phyloP scores from a whole-genome alignment of 1,140 invertebrate genomes.

The Temnothorax nylanderi region DNA sequence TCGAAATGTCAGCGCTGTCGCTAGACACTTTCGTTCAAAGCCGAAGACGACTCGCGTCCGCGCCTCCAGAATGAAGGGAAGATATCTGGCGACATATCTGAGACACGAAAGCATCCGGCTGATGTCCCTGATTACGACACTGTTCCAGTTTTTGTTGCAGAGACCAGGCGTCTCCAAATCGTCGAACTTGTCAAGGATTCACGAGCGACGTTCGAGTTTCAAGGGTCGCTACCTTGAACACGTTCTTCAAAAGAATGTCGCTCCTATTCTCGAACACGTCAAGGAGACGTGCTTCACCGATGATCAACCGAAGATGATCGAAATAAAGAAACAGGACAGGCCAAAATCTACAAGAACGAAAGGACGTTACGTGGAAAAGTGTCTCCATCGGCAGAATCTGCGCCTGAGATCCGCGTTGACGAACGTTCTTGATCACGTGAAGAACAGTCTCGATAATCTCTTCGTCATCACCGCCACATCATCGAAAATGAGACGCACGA shows the following conservation, averaged over 20 bases:
- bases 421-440: not conserved
- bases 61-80: constrained; percentile 21
- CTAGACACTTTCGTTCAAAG: constrained; percentile 9
- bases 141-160: constrained; percentile 47
- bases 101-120: constrained; percentile 14
- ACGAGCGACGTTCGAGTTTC: constrained; percentile 44
- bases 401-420: not conserved
- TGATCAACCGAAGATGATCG: too few species aligned
- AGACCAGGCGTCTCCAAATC: not conserved
- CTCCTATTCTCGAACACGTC: constrained; percentile 12
- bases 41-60: not conserved
- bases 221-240: constrained; percentile 60
- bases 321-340: not conserved
- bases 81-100: constrained; percentile 36
- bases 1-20: constrained; percentile 13
- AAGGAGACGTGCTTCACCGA: not conserved
- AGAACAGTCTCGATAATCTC: not conserved
- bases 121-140: constrained; percentile 18
- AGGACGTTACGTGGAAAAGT: constrained; percentile 70
- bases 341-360: constrained; percentile 36
- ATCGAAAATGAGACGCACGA: constrained; percentile 27
- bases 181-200: not conserved
- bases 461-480: not conserved
- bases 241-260: constrained; percentile 36
- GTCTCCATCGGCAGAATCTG: constrained; percentile 25